These are phyloP conservation scores for Aspidiotus rigidus DNA, from an alignment of 2,888 invertebrate genomes.

Conservation along the genomic window DNA sequence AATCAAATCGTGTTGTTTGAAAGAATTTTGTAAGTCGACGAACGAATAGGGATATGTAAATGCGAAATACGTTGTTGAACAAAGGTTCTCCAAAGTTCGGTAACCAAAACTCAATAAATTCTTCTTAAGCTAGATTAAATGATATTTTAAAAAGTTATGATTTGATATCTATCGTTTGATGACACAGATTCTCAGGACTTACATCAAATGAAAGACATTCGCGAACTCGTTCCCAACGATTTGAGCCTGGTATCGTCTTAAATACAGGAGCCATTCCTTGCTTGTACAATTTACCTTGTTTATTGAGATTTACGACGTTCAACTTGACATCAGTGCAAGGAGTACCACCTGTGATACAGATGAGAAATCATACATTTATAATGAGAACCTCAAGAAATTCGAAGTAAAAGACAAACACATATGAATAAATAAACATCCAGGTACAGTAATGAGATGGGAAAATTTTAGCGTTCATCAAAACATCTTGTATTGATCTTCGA, in stretches of 20 bases:
- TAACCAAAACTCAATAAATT: slow-evolving; percentile 58
- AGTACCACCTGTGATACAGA: slow-evolving; percentile 43
- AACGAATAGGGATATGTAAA: slow-evolving; percentile 88
- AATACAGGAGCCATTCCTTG: slow-evolving; percentile 84
- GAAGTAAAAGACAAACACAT: slow-evolving; percentile 12
- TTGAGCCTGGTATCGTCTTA: slow-evolving; percentile 49
- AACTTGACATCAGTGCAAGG: slow-evolving; percentile 58
- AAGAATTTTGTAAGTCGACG: slow-evolving; percentile 56
- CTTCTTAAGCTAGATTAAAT: slow-evolving; percentile 10
- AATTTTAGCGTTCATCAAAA: background rate
- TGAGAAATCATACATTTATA: slow-evolving; percentile 13
- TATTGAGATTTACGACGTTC: slow-evolving; percentile 78
- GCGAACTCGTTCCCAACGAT: slow-evolving; percentile 73
- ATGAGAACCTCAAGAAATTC: background rate
- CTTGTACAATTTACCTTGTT: slow-evolving; percentile 80
- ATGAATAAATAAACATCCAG: background rate
- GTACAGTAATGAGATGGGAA: background rate
- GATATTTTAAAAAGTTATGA: background rate
- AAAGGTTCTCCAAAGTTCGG: slow-evolving; percentile 58
- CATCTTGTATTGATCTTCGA: no score
- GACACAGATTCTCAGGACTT: slow-evolving; percentile 40
- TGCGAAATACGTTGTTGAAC: slow-evolving; percentile 72
- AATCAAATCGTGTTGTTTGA: slow-evolving; percentile 17
- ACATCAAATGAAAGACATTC: slow-evolving; percentile 70
- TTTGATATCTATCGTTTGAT: background rate